A percentile compares a stretch with the other conserved stretches of the same genome.
These are phyloP conservation scores for Ridgeia piscesae DNA, from an alignment of 1,140 invertebrate species.

Conservation along the genomic window DNA sequence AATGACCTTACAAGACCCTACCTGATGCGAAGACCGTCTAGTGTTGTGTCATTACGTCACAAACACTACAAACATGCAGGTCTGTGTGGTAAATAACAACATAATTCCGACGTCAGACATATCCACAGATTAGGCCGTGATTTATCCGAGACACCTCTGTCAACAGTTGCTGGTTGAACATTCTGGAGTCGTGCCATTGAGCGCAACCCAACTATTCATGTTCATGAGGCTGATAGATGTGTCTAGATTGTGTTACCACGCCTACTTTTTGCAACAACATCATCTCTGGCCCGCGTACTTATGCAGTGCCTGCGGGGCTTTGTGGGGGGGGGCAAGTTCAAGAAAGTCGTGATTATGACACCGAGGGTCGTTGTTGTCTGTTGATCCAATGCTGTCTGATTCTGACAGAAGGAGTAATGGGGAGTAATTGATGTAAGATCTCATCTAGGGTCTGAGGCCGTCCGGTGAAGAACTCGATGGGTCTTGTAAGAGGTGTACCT, in stretches of 20 bases:
- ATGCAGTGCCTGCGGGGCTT: neutral
- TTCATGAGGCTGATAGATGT: neutral
- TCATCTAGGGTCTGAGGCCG: neutral
- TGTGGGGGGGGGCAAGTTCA: neutral
- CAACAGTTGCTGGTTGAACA: neutral
- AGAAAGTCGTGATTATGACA: slow-evolving; percentile 1
- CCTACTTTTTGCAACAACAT: slow-evolving; percentile 1
- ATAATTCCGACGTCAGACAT: no score
- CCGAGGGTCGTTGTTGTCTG: neutral
- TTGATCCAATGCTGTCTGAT: neutral
- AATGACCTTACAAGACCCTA: no score
- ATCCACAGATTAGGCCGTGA: neutral
- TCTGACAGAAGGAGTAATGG: neutral
- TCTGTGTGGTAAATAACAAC: no score
- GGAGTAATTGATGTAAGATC: neutral
- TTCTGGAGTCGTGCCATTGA: neutral
- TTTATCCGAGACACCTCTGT: neutral
- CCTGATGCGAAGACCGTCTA: no score
- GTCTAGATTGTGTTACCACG: neutral
- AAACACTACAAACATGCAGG: no score
- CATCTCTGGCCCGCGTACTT: neutral
- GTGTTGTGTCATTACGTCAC: no score
- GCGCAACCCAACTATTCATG: neutral
- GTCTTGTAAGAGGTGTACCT: neutral
- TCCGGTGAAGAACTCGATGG: no score